A percentile compares a stretch with the other conserved stretches of the same genome.
phyloP scores from a whole-genome alignment of 2,797 vertebrate species.

The Periparus ater region DNA sequence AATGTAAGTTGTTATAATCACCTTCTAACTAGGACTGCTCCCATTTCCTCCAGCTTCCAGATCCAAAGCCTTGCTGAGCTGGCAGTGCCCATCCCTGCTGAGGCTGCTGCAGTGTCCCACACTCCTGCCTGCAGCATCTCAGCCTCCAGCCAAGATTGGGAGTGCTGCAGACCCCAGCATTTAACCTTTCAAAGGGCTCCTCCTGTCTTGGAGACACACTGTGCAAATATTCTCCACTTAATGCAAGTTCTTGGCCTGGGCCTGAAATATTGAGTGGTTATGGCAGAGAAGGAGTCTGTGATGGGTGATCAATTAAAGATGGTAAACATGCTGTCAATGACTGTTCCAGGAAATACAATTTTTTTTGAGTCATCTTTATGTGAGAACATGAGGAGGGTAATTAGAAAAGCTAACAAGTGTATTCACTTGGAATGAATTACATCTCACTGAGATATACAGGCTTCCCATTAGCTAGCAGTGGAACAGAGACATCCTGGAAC shows the following conservation, averaged over 20 bases:
- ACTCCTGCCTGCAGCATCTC: not conserved
- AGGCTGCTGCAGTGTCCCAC: not conserved
- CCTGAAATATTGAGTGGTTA: constrained; percentile 5
- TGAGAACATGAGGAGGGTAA: constrained; percentile 33
- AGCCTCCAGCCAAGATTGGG: not conserved
- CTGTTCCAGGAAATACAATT: constrained; percentile 52
- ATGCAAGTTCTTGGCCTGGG: not conserved
- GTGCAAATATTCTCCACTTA: not conserved
- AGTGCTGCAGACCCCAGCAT: not conserved
- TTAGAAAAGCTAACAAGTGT: constrained; percentile 27
- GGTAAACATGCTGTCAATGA: constrained; percentile 41
- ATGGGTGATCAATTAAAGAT: constrained; percentile 50
- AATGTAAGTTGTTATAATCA: not conserved
- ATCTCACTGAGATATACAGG: constrained; percentile 9
- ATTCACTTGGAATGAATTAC: constrained; percentile 21
- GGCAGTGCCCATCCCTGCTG: not conserved
- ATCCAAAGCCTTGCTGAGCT: not conserved
- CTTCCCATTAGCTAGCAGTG: not conserved
- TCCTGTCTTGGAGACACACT: not conserved
- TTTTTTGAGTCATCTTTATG: constrained; percentile 38
- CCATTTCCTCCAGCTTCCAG: not conserved
- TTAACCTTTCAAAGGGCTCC: constrained; percentile 22
- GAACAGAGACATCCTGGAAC: not conserved
- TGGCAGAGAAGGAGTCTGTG: not conserved
- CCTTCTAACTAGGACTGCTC: not conserved